phyloP scores from a whole-genome alignment of 2,797 vertebrate species.

The Gobionotothen gibberifrons region DNA sequence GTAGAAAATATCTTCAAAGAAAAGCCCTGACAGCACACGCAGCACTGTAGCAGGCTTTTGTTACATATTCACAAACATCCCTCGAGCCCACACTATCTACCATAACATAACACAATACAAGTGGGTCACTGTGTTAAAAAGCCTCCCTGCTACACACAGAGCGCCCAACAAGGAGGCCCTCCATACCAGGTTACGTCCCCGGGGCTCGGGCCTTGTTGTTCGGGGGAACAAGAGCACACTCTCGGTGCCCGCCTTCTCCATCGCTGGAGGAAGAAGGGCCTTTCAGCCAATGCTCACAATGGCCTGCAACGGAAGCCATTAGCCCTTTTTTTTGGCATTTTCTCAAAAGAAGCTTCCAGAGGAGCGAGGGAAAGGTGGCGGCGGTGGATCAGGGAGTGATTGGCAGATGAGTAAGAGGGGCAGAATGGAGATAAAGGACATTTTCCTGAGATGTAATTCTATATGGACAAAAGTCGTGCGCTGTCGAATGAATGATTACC shows the following conservation, averaged over 20 bases:
- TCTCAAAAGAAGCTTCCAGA: conserved; percentile 28
- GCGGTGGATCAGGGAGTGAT: conserved; percentile 19
- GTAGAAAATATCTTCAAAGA: conserved; percentile 64
- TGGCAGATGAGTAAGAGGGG: conserved; percentile 25
- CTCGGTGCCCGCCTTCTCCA: conserved; percentile 8
- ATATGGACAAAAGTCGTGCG: conserved; percentile 34
- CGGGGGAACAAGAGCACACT: conserved; percentile 11
- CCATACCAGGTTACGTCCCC: conserved; percentile 55
- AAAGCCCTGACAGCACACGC: conserved; percentile 50
- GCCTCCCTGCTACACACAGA: conserved; percentile 78
- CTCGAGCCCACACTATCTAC: conserved; percentile 68
- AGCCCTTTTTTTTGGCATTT: conserved; percentile 26
- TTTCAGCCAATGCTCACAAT: conserved; percentile 47
- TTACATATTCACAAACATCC: conserved; percentile 63
- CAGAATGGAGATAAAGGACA: background rate
- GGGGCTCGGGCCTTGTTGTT: conserved; percentile 40
- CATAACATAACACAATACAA: conserved; percentile 61
- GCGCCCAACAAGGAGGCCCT: conserved; percentile 69
- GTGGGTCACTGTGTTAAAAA: conserved; percentile 79
- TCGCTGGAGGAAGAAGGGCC: conserved; percentile 22
- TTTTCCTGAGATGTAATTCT: conserved; percentile 44
- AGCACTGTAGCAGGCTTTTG: conserved; percentile 60
- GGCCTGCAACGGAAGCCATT: conserved; percentile 15
- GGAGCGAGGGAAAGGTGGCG: background rate
- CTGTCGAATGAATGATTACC: conserved; percentile 40